Evolutionary conservation across 2,797 vertebrate genomes (phyloP).

Genomic region (Dallia pectoralis): DNA sequence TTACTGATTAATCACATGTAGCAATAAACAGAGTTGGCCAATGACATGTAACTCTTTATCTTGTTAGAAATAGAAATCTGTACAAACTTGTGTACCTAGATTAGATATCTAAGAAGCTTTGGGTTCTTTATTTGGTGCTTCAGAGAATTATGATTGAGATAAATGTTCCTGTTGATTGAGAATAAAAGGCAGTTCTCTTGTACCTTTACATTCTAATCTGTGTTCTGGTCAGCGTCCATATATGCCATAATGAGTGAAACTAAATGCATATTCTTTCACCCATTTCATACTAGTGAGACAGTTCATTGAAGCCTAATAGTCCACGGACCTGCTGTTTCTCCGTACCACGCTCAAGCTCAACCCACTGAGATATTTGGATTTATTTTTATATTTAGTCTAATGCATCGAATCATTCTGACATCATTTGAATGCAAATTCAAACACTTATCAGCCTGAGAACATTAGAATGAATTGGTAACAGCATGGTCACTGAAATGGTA

Average conservation of each 20-base stretch:
- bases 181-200: neutral
- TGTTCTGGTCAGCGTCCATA: neutral
- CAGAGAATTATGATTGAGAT: neutral
- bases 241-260: too few species aligned
- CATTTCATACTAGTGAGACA: too few species aligned
- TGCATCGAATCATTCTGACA: neutral
- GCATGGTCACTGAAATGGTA: too few species aligned
- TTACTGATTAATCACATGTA: constrained; percentile 73
- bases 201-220: neutral
- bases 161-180: neutral
- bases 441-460: neutral
- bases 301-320: neutral
- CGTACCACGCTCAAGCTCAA: neutral
- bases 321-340: neutral
- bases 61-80: neutral
- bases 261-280: too few species aligned
- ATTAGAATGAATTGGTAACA: too few species aligned
- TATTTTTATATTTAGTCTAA: neutral
- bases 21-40: constrained; percentile 55
- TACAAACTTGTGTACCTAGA: neutral
- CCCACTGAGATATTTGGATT: neutral
- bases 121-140: neutral
- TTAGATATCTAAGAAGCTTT: neutral
- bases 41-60: neutral
- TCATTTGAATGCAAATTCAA: neutral